phyloP scores from a whole-genome alignment of 2,113 vertebrate species.

The Sinocyclocheilus anshuiensis region DNA sequence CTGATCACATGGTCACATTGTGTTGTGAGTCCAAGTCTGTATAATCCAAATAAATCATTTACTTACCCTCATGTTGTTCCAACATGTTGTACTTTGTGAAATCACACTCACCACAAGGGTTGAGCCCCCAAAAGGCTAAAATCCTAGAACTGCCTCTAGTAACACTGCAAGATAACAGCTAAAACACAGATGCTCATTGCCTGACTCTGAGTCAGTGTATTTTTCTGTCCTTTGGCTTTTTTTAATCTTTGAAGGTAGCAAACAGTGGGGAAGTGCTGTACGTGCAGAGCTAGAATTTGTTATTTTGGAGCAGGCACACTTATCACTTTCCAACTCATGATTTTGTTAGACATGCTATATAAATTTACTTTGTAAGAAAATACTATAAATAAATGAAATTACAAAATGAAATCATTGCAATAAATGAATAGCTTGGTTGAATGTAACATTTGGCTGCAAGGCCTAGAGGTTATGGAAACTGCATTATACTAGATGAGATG shows the following conservation, averaged over 20 bases:
- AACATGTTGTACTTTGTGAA: neutral
- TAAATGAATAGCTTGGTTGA: neutral
- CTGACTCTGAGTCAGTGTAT: neutral
- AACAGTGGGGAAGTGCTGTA: neutral
- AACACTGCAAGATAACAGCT: neutral
- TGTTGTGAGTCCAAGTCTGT: neutral
- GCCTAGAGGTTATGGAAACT: neutral
- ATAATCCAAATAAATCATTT: neutral
- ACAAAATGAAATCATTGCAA: too few relatives aligned
- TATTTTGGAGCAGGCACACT: neutral
- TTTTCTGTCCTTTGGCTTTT: neutral
- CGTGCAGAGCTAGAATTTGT: neutral
- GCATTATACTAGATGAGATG: neutral
- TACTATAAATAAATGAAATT: neutral
- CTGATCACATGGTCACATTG: neutral
- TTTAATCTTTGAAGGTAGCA: neutral
- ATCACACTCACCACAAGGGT: neutral
- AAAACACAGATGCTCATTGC: constrained; percentile 9
- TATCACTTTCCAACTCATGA: neutral
- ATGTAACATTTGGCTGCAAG: neutral
- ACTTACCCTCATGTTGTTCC: neutral
- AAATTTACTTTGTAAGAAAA: neutral
- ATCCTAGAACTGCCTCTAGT: neutral
- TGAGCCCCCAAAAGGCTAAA: neutral
- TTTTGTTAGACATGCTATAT: neutral